Evolutionary conservation across 2,113 vertebrate species (phyloP).

Genomic region (Sylvietta virens): DNA sequence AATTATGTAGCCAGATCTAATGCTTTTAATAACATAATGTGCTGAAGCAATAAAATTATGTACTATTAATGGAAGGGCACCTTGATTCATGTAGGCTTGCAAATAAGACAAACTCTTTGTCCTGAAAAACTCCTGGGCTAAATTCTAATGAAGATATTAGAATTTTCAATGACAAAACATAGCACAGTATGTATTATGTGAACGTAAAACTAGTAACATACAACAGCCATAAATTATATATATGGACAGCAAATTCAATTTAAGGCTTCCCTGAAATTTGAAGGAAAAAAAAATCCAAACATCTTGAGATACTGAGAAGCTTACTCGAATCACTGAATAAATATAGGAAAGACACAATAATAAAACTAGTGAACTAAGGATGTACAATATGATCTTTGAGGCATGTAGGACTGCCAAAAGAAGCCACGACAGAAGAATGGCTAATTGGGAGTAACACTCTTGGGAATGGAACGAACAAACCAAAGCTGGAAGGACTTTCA

Average conservation of each 20-base stretch:
- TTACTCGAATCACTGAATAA: background rate
- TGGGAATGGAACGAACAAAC: background rate
- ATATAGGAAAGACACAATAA: background rate
- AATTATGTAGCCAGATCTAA: background rate
- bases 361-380: background rate
- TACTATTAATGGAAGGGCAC: background rate
- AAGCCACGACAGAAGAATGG: background rate
- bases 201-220: background rate
- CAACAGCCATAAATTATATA: background rate
- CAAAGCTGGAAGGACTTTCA: background rate
- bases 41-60: background rate
- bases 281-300: background rate
- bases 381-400: background rate
- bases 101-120: background rate
- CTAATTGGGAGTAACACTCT: background rate
- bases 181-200: background rate
- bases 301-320: background rate
- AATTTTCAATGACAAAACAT: background rate
- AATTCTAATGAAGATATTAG: background rate
- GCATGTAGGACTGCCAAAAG: background rate
- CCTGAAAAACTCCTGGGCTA: background rate
- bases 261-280: background rate
- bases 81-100: background rate
- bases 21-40: background rate
- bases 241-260: background rate